These are phyloP conservation scores for Acrossocheilus fasciatus DNA, from an alignment of 2,797 vertebrate genomes.

Conservation along the genomic window DNA sequence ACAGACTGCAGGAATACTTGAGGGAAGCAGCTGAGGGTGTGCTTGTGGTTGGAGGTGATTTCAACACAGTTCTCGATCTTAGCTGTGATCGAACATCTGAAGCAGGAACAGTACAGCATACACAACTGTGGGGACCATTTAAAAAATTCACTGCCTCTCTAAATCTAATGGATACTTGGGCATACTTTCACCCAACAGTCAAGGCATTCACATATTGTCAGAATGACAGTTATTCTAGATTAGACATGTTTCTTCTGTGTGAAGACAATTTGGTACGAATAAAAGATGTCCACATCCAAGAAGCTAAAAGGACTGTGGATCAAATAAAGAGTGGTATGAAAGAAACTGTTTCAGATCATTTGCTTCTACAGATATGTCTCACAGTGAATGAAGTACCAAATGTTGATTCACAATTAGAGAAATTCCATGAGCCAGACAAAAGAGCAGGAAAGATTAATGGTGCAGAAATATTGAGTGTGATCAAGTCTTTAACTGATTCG, in stretches of 20 bases:
- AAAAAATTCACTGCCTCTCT: constrained; percentile 15
- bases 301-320: neutral
- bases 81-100: neutral
- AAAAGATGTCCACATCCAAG: accelerated
- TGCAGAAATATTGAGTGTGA: constrained; percentile 47
- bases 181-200: neutral
- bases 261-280: constrained; percentile 2
- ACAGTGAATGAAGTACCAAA: neutral
- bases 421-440: neutral
- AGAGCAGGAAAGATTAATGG: constrained; percentile 45
- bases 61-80: constrained; percentile 16
- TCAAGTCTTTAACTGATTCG: constrained; percentile 43
- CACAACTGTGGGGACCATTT: accelerated
- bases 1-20: constrained; percentile 33
- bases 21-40: constrained; percentile 35
- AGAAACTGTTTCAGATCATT: neutral
- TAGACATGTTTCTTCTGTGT: constrained; percentile 52
- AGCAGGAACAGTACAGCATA: accelerated
- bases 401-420: neutral
- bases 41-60: constrained; percentile 19
- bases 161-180: constrained; percentile 47
- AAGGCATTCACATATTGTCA: constrained; percentile 17
- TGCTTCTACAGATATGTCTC: neutral
- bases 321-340: neutral
- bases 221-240: constrained; percentile 17